Evolutionary conservation across 2,797 vertebrate species (phyloP), one percentile per base, ranked within the genome.

Genomic region (Microhierax caerulescens): DNA sequence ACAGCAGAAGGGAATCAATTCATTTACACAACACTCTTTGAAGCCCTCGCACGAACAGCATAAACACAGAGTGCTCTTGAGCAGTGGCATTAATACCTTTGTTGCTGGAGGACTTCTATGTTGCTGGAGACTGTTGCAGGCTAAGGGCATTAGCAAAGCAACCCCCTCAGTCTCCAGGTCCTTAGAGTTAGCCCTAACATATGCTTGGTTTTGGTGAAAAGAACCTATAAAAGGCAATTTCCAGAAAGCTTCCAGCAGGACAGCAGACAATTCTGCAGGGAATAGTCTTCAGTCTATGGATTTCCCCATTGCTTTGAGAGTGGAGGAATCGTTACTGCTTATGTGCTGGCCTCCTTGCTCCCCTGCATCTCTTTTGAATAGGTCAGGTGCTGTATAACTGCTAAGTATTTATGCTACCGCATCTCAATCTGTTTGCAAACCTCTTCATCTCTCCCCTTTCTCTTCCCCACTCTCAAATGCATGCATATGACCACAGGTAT

Each of bases 401-500:
- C 19, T 37, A 37, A 61, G 3, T 5, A 9, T 37, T 57, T 25
- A 14, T 16, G 5, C 39, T 63, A 0, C 14, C 30, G 19, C 8
- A 7, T 8, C 25, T 51, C 36, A 8, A 78, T 10, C 43, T 53
- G 5, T 67, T 30, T 80, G 28, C 28, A 77, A 74, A 39, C 17
- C 12, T 59, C 57, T 47, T 41, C 4, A 5, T 20, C 19, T 14
- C 28, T 54, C 54, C 41, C 13, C 17, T 17, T 30, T 53, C 67
- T 68, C 16, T 73, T 48, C 41, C 36, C 18, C 34, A 13, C 77
- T 25, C 45, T 32, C 34, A 37, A 7, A 43, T 1, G 2, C 2
- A n/a, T 30, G 13, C 8, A 0, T 9, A 3, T 30, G 12, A 6
- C 63, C 69, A 25, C 94, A 98, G 98, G 72, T 88, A 99, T 0